Evolutionary conservation across 2,113 vertebrate genomes (phyloP), one percentile per base, ranked within the genome.

Genomic region (Brachyhypopomus occidentalis): DNA sequence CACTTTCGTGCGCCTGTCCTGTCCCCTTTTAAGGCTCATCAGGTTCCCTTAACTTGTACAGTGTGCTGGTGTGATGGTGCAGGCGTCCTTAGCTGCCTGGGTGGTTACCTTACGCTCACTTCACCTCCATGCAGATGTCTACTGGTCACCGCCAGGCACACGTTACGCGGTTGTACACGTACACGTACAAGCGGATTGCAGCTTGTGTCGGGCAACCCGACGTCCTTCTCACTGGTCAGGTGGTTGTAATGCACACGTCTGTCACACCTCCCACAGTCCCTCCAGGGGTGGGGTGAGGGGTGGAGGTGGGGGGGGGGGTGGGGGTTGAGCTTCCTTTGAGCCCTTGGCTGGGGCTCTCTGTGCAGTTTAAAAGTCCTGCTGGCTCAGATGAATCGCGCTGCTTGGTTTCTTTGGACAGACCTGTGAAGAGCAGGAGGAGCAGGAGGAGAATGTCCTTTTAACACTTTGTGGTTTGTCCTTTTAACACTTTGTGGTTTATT

Each of bases 281-380:
- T 90, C 85, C 84, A 89, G n/a, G n/a, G n/a, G 30, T 30, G 30
- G 30, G 30, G 30, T 1, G 86, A 84, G 30, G 88, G 82, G 79
- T 75, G 23, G 20, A n/a, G n/a, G 30, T 30, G 30, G 30, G 30
- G 30, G 30, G 86, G 85, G 30, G 88, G 82, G 79, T 75, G 23
- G 20, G 16, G n/a, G 3, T 64, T n/a, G 63, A 41, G 20, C n/a
- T 41, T 19, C 23, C 12, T 11, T 41, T 19, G 6, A n/a, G 60
- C 58, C 11, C 73, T 75, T 20, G 16, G 2, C 17, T 7, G 30
- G 5, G 27, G 84, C 85, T 84, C 79, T 84, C 78, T 84, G 84
- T 86, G 81, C 87, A 89, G 89, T 91, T 90, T 89, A 86, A 92
- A 30, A 93, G 91, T 91, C 85, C 82, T 86, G 81, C 81, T 79